Evolutionary conservation across 2,888 invertebrate species (phyloP).

Genomic region (Acronicta alni): DNA sequence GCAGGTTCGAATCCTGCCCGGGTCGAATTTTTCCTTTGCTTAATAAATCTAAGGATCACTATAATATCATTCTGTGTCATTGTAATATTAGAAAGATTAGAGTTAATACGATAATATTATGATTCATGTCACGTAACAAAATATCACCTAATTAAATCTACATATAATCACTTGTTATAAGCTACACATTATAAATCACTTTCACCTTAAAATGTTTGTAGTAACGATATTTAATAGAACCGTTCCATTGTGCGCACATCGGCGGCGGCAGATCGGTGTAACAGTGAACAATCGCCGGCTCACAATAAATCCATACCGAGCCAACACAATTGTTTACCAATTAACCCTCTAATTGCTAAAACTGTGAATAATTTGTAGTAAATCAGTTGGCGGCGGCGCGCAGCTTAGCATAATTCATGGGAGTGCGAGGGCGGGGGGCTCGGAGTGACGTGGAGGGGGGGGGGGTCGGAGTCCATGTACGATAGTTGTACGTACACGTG

Average conservation of each 20-base stretch:
- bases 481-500: conserved; percentile 47
- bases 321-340: conserved; percentile 54
- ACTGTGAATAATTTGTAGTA: conserved; percentile 58
- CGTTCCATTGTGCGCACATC: conserved; percentile 11
- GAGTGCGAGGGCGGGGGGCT: conserved; percentile 12
- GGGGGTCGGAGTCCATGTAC: background rate
- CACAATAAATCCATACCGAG: conserved; percentile 51
- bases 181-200: conserved; percentile 17
- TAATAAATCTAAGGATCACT: no score
- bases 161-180: no score
- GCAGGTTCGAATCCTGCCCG: no score
- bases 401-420: conserved; percentile 46
- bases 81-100: no score
- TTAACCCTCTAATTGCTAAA: conserved; percentile 55
- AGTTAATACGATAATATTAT: no score
- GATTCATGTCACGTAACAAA: no score
- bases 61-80: no score
- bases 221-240: conserved; percentile 22
- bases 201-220: conserved; percentile 22
- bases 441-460: background rate
- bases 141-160: no score
- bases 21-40: no score
- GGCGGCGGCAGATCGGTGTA: conserved; percentile 3
- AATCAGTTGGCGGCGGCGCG: conserved; percentile 46
- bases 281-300: conserved; percentile 43